Evolutionary conservation across 2,113 vertebrate species (phyloP), one percentile per base, ranked within the genome.

Genomic region (Callionymus lyra): DNA sequence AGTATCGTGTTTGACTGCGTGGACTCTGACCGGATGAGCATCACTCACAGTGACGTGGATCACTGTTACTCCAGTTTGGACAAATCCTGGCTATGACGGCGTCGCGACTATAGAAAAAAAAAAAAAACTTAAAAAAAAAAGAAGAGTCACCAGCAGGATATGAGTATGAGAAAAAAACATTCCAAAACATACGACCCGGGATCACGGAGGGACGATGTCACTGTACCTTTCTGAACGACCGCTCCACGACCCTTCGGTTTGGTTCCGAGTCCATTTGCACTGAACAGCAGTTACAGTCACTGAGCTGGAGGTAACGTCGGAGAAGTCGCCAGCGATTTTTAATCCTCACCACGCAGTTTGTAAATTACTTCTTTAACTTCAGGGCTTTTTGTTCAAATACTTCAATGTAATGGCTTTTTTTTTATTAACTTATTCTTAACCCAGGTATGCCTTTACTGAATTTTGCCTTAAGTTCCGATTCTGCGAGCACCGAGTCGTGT

Each of bases 1-100:
- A 86, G 86, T 16, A 61, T 77, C 6, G 84, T 87, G 55, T 89
- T 90, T 2, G 65, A 81, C 1, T 82, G 82, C 4, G 59, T 85
- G 63, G 84, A 85, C 13, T 76, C 83, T 37, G 85, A 91, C 6
- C 74, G 84, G 38, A 79, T 86, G 68, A 71, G 65, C 4, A 38
- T 76, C 6, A 73, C 87, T 1, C 73, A 84, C 31, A 34, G 74
- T 0, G 82, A 76, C 3, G 86, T 59, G 15, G 93, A 97, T 38
- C 93, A 94, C 85, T 91, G 91, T 74, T 97, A 95, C 71, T 97
- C 91, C 33, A 91, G 82, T 56, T 31, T 79, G 17, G 61, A 68
- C 3, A 37, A 76, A 39, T 44, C 71, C 0, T 79, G 81, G 47
- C 81, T 91, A 84, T 93, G 90, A 94, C 59, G 21, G 41, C 16